Evolutionary conservation across 2,797 vertebrate genomes (phyloP).

Genomic region (Leucoraja ocellata): DNA sequence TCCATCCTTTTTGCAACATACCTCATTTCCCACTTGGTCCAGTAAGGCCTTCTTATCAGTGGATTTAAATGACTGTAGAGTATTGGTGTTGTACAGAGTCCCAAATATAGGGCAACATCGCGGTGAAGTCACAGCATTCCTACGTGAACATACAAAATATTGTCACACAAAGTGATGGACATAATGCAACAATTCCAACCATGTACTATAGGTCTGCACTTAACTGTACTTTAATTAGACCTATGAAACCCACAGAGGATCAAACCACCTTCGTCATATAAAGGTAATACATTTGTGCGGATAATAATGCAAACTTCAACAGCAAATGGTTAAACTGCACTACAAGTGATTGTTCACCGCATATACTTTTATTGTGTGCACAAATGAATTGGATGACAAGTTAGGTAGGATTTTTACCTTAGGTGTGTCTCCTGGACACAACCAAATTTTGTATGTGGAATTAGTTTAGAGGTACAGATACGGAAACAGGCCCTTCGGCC

Average conservation of each 20-base stretch:
- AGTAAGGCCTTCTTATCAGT: slow-evolving; percentile 83
- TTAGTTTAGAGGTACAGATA: too few relatives aligned
- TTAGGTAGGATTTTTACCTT: too few relatives aligned
- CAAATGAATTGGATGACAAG: background rate
- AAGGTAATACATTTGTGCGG: background rate
- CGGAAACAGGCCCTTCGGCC: too few relatives aligned
- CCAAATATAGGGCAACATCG: slow-evolving; percentile 76
- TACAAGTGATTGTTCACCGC: too few relatives aligned
- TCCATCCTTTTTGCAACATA: slow-evolving; percentile 46
- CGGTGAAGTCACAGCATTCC: slow-evolving; percentile 68
- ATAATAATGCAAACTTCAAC: background rate
- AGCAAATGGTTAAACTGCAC: too few relatives aligned
- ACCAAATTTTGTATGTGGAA: too few relatives aligned
- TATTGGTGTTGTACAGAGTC: slow-evolving; percentile 84
- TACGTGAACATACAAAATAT: slow-evolving; percentile 44
- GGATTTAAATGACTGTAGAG: slow-evolving; percentile 82
- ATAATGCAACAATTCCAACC: background rate
- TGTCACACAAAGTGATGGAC: background rate
- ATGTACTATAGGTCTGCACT: background rate
- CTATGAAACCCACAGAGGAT: background rate
- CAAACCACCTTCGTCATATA: background rate
- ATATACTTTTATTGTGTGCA: background rate
- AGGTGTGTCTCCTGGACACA: too few relatives aligned
- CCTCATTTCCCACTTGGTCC: slow-evolving; percentile 78
- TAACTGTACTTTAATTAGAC: background rate